Base-by-base conservation (phyloP, 2,113 vertebrate genomes). In the Tragelaphus imberbis region DNA sequence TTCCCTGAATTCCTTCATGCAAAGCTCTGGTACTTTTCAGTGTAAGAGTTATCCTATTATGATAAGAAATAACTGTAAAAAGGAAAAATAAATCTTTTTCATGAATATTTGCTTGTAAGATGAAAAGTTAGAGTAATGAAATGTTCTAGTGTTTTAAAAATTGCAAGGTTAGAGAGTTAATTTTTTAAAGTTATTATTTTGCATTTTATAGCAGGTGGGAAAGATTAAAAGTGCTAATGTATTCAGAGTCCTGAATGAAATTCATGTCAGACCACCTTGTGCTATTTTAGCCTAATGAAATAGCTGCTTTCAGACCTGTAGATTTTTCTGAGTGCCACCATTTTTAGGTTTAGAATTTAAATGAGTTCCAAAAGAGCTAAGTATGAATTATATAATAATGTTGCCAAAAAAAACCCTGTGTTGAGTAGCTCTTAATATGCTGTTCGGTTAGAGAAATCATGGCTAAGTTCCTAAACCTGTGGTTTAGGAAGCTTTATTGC, bases 221-320 rank as follows among this genome's bases (percentile, higher is more conserved):
- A 97, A 91, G 81, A 96, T 97, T 95, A 95, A 55, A 63, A 89
- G 91, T 97, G 98, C 95, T 98, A 96, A 98, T 98, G 7, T 97
- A 98, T 97, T 97, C 98, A 84, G 23, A 97, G 95, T 95, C 95
- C 93, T 95, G 80, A 95, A 36, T 59, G 58, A 91, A 89, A 97
- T 96, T 95, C 95, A 93, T 88, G 91, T 97, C 98, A 98, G 91
- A 44, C 94, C 63, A 84, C 91, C 87, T 84, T 47, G 40, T 97
- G 93, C 97, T 98, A 96, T 97, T 98, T 97, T 96, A 97, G 80
- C 96, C 79, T 97, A 93, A 97, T 96, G 95, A 95, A 97, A 88
- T 91, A 79, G 19, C 84, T 96, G 87, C 89, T 93, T 97, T 97
- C 58, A 95, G 82, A 95, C 40, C 63, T 97, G 95, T 88, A 88